Conservation (phyloP, 1,140 invertebrate species). For the Leptinotarsa defecta region DNA sequence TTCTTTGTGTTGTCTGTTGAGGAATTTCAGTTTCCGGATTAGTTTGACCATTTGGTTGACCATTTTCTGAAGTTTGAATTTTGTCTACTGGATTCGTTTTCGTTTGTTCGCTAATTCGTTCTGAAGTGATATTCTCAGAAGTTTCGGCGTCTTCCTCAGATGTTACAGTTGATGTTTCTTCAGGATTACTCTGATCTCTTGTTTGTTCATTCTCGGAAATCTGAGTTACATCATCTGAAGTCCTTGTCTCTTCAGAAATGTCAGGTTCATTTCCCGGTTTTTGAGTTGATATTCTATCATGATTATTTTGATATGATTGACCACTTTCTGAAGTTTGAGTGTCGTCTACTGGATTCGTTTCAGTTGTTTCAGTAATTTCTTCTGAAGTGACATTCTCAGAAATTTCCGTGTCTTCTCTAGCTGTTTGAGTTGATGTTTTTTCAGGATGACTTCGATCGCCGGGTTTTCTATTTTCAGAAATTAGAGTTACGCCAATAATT, state of each 20-base stretch:
- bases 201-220: too few species aligned
- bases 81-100: too few species aligned
- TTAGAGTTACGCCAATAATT: neutral
- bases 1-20: too few species aligned
- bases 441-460: neutral
- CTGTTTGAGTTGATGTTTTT: neutral
- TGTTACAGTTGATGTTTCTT: neutral
- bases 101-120: too few species aligned
- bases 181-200: too few species aligned
- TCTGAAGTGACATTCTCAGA: neutral
- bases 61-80: too few species aligned
- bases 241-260: neutral
- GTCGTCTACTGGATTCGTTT: neutral
- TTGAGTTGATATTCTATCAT: neutral
- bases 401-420: neutral
- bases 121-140: neutral
- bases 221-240: too few species aligned
- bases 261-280: neutral
- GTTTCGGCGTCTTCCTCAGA: neutral
- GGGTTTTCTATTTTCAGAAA: neutral
- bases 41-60: too few species aligned
- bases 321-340: neutral
- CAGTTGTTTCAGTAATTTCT: neutral
- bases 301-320: neutral
- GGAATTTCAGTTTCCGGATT: too few species aligned